A percentile compares a stretch with the other conserved stretches of the same genome.
Conservation (phyloP, 2,797 vertebrate genomes). For the Enteromius fasciolatus region DNA sequence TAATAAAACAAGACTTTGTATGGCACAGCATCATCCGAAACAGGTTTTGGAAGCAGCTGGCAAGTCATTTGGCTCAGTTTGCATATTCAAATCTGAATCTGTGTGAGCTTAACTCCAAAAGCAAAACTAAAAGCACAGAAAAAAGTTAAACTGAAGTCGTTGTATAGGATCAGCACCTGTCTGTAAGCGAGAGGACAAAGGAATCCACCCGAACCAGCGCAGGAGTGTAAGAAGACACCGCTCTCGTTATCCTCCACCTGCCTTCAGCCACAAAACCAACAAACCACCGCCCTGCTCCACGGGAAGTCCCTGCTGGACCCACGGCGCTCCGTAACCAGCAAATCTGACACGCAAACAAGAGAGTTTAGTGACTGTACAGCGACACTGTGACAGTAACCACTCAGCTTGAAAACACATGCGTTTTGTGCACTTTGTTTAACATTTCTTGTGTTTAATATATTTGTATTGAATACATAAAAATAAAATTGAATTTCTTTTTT, state of each 20-base stretch:
- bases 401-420: no score
- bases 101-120: not conserved
- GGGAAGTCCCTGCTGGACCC: not conserved
- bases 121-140: not conserved
- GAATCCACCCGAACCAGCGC: constrained; percentile 5
- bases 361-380: not conserved
- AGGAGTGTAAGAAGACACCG: constrained; percentile 41
- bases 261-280: constrained; percentile 12
- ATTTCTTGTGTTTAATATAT: no score
- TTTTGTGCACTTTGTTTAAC: no score
- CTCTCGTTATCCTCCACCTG: constrained; percentile 18
- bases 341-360: not conserved
- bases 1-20: no score
- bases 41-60: not conserved
- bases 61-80: constrained; percentile 4
- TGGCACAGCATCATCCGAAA: not conserved
- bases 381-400: no score
- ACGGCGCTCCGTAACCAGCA: not conserved
- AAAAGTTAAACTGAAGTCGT: not conserved
- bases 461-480: no score
- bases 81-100: constrained; percentile 46
- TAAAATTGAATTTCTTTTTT: no score
- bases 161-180: constrained; percentile 33
- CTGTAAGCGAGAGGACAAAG: constrained; percentile 29
- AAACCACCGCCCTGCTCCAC: not conserved